Base-by-base conservation (phyloP, 2,888 invertebrate genomes). In the Ophion ellenae region DNA sequence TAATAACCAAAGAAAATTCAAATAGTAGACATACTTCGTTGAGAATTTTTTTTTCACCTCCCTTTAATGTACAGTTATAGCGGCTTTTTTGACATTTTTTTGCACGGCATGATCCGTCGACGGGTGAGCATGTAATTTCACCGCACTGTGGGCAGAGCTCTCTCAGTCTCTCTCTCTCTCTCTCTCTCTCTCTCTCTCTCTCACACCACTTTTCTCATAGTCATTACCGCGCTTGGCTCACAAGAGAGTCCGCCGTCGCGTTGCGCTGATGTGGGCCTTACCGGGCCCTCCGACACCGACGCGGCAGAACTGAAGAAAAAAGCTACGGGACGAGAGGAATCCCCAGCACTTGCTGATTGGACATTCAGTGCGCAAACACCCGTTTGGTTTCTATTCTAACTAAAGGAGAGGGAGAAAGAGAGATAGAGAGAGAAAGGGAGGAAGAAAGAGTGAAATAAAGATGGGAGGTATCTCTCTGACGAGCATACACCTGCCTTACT, bases 341-440 rank as follows among this genome's bases (percentile, higher is more conserved):
- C 61, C 80, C 69, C 77, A 78, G 81, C 81, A 86, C 84, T 75
- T 85, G 86, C 76, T 90, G 90, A 90, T 90, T 90, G 86, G 88
- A 90, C 88, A 90, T 90, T 90, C 86, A 86, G 86, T 86, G 87
- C 83, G 77, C 83, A 86, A 85, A 86, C 88, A 86, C 83, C 69
- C 83, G 69, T 70, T 76, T 80, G 84, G 70, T 86, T 87, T 85
- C 79, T 86, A 82, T 87, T 86, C 67, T 80, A 77, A 66, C 83
- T 67, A 69, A 69, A 63, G 11, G 70, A 69, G 70, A 47, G 32
- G 64, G 36, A 69, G 11, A 71, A 57, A 67, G 36, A 45, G 47
- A 36, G 24, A 6, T 0, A 7, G 66, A 67, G 10, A 40, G 36
- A 67, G 2, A 57, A 14, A 78, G 32, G 45, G n/a, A 47, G 40